Base-by-base conservation (phyloP, 1,140 invertebrate species). In the Phymorhynchus buccinoides region DNA sequence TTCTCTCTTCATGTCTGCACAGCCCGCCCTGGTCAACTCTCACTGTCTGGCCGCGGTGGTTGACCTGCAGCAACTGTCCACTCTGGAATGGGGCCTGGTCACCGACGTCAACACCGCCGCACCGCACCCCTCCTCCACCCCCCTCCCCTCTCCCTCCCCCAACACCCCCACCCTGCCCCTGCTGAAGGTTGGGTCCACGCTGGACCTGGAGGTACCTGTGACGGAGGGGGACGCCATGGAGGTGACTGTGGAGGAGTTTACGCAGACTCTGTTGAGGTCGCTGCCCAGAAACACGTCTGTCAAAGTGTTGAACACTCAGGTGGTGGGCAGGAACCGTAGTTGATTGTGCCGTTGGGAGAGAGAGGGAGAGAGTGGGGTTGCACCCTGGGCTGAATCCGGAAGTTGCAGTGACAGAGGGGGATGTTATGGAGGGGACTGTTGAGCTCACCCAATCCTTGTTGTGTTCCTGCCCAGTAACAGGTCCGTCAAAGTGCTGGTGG, bases 51-150 rank as follows among this genome's bases (percentile, higher is more conserved):
- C 82, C 14, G 81, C 86, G 27, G 86, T 91, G 16, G 62, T 68
- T n/a, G 84, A 85, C 35, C 66, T 90, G 16, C 73, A 42, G 35
- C 75, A 84, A 4, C 79, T 91, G 66, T 78, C 85, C 30, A 66
- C 77, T 2, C 84, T 91, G 48, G 87, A 90, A 44, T 91, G 90
- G 90, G 89, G 90, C 9, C 81, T 90, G 16, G 42, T 89, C 9
- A 80, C 83, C 18, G 22, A 16, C 32, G 77, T 79, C n/a, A 81
- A 84, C 42, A 80, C 4, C 3, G 30, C 14, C 30, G 79, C 77
- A 4, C 22, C 30, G 35, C n/a, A n/a, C n/a, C 48, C 16, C 7
- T 41, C 75, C 35, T 37, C 79, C 14, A 42, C 48, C 35, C 44
- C 79, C 22, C n/a, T n/a, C n/a, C n/a, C n/a, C n/a, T n/a, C n/a